These are phyloP conservation scores for Polypterus bichir DNA, from an alignment of 2,113 vertebrate genomes.

Conservation along the genomic window DNA sequence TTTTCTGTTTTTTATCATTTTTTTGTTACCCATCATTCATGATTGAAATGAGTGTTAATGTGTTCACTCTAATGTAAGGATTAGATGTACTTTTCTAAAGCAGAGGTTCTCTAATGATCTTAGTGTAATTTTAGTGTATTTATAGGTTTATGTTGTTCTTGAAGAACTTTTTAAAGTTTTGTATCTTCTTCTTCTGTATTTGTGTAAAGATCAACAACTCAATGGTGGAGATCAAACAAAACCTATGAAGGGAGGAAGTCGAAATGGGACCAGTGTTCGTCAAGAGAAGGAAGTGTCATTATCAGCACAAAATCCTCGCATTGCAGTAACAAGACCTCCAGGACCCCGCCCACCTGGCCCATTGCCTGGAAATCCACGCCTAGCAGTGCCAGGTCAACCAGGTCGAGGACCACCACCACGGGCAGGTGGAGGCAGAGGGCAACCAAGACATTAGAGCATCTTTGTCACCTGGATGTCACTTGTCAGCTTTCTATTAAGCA, in stretches of 20 bases:
- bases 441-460: constrained; percentile 10
- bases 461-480: not conserved
- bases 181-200: too few relatives aligned
- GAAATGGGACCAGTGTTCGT: constrained; percentile 30
- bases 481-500: too few relatives aligned
- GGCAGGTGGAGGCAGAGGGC: constrained; percentile 35
- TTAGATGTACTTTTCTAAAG: too few relatives aligned
- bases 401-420: not conserved
- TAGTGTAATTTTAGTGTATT: too few relatives aligned
- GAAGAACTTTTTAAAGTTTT: too few relatives aligned
- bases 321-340: constrained; percentile 37
- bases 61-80: too few relatives aligned
- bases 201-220: too few relatives aligned
- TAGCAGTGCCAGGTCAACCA: constrained; percentile 25
- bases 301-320: constrained; percentile 27
- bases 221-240: constrained; percentile 26
- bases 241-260: constrained; percentile 27
- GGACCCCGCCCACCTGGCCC: constrained; percentile 20
- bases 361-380: constrained; percentile 35
- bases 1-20: too few relatives aligned
- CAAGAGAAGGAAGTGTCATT: constrained; percentile 45
- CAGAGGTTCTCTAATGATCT: too few relatives aligned
- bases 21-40: too few relatives aligned
- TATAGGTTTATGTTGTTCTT: too few relatives aligned
- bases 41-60: too few relatives aligned